Percentiles rank a stretch among this genome's conserved stretches.
Conservation (phyloP, 2,113 vertebrate species). For the Motacilla alba region DNA sequence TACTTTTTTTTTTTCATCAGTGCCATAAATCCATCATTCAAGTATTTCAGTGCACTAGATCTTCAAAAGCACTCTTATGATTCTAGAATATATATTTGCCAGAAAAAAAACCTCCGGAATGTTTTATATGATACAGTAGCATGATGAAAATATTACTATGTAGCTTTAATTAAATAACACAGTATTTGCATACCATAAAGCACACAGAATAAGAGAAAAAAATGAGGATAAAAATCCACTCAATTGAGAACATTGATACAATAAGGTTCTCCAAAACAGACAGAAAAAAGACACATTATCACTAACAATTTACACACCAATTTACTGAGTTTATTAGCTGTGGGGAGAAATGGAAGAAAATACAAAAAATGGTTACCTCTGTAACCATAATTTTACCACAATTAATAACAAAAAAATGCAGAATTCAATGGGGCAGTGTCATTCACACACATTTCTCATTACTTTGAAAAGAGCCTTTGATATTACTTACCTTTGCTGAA, state of each 20-base stretch:
- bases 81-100: background rate
- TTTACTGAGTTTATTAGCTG: background rate
- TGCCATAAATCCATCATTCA: background rate
- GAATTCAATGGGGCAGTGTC: background rate
- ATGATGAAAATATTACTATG: background rate
- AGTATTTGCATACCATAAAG: background rate
- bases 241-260: background rate
- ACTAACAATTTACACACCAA: background rate
- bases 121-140: background rate
- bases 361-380: background rate
- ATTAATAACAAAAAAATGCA: background rate
- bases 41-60: background rate
- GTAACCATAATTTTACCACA: background rate
- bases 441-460: background rate
- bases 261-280: background rate
- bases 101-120: background rate
- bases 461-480: background rate
- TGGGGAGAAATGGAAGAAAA: background rate
- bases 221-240: background rate
- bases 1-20: background rate
- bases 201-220: background rate
- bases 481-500: background rate
- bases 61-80: background rate
- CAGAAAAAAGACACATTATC: background rate
- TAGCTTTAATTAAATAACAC: background rate